Evolutionary conservation across 1,140 invertebrate species (phyloP).

Genomic region (Dermatophagoides farinae): DNA sequence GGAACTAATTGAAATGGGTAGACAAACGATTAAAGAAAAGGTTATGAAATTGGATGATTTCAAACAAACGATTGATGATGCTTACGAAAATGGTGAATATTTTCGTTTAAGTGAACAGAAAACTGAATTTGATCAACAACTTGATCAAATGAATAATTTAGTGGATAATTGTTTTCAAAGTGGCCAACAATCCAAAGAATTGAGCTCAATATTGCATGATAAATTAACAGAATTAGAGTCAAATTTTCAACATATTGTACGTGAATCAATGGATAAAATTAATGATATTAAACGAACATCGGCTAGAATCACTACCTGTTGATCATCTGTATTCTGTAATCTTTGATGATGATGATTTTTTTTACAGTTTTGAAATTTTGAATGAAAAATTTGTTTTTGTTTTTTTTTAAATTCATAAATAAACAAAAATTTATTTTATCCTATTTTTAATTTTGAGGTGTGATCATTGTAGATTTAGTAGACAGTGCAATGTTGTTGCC

Average conservation of each 20-base stretch:
- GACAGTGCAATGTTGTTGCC: too few species aligned
- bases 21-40: neutral
- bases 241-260: neutral
- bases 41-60: neutral
- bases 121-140: neutral
- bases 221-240: neutral
- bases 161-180: neutral
- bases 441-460: too few species aligned
- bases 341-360: too few species aligned
- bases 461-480: too few species aligned
- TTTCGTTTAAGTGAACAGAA: neutral
- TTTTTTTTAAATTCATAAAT: too few species aligned
- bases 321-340: too few species aligned
- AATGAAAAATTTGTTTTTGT: too few species aligned
- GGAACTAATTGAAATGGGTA: neutral
- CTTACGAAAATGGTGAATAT: neutral
- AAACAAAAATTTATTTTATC: too few species aligned
- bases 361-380: too few species aligned
- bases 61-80: neutral
- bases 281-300: conserved; percentile 5
- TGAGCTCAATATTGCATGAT: neutral
- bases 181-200: neutral
- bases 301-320: too few species aligned
- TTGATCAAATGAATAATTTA: neutral
- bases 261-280: neutral